Conservation (phyloP, 53 echinoderm and acorn worm species). For the Luidia sarsii region DNA sequence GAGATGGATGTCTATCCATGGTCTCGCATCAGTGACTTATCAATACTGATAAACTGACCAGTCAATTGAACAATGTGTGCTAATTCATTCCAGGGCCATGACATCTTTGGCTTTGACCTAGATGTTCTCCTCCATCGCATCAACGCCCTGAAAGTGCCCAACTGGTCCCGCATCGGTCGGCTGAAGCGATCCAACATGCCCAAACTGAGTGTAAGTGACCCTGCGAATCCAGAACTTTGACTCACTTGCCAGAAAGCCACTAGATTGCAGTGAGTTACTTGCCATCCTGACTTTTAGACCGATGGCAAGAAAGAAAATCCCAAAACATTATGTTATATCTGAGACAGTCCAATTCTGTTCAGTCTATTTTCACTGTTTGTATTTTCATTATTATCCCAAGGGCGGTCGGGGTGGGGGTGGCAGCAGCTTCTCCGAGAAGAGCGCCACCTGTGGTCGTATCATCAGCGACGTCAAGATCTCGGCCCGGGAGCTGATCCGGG, state of each 20-base stretch:
- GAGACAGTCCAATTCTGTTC: no score
- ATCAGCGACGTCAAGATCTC: conserved; percentile 97
- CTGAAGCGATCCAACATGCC: conserved; percentile 90
- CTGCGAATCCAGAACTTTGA: no score
- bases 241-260: no score
- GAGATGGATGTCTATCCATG: no score
- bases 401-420: conserved; percentile 65
- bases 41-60: no score
- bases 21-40: no score
- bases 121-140: conserved; percentile 95
- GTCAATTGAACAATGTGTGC: no score
- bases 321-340: no score
- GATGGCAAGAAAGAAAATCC: no score
- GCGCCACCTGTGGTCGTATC: conserved; percentile 91
- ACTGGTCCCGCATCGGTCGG: conserved; percentile 94
- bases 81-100: conserved; percentile 91
- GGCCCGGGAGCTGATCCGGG: conserved; percentile 87
- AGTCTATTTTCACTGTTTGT: no score
- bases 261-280: no score
- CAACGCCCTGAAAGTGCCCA: conserved; percentile 87
- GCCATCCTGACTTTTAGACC: no score
- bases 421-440: conserved; percentile 86
- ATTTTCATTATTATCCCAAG: conserved; percentile 1
- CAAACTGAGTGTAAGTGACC: conserved; percentile 82
- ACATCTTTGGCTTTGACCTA: conserved; percentile 94